These are phyloP conservation scores for Eclectus roratus DNA, from an alignment of 2,113 vertebrate genomes.

Conservation along the genomic window DNA sequence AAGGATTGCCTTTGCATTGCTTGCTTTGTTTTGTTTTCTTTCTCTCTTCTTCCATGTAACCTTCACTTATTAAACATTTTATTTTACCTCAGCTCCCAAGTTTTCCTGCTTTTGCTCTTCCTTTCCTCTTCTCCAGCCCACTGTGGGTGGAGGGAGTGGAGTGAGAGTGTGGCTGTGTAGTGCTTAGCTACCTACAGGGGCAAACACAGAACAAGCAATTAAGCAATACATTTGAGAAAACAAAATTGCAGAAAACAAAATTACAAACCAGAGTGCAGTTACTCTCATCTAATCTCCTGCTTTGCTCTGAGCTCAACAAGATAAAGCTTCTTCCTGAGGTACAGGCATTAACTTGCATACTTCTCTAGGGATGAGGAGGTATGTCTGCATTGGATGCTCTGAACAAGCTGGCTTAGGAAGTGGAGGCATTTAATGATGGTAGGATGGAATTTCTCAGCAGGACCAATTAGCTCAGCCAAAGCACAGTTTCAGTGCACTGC, in stretches of 20 bases:
- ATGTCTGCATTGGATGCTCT: background rate
- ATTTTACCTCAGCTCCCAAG: background rate
- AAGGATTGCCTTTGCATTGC: background rate
- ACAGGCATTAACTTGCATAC: background rate
- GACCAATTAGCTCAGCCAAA: background rate
- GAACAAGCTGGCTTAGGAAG: background rate
- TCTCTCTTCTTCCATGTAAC: background rate
- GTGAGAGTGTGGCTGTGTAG: accelerated
- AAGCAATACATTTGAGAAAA: background rate
- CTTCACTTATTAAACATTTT: background rate
- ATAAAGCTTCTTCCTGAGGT: background rate
- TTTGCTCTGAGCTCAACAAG: background rate
- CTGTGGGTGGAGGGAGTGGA: background rate
- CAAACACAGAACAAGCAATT: background rate
- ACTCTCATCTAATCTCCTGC: background rate
- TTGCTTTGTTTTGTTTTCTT: background rate
- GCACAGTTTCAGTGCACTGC: background rate
- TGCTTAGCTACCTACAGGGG: background rate
- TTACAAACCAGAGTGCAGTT: background rate
- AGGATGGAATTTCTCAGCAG: constrained; percentile 35
- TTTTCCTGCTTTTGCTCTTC: background rate
- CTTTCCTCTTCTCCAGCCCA: background rate
- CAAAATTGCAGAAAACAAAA: background rate
- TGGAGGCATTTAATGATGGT: background rate
- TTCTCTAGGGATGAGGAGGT: background rate